Base-by-base conservation (phyloP, 2,797 vertebrate species). In the Ceryle rudis region DNA sequence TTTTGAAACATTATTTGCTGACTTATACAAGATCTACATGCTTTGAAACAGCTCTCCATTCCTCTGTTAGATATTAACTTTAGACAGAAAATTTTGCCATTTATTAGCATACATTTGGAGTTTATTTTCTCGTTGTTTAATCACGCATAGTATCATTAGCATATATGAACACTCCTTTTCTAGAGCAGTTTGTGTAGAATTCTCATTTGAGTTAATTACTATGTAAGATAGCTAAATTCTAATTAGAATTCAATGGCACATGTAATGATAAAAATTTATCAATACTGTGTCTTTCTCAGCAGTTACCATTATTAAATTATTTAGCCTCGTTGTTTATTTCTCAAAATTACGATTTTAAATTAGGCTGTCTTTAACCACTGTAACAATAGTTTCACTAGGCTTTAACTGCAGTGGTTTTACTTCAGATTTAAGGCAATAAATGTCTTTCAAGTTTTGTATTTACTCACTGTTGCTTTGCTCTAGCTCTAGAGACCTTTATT, bases 231-330 rank as follows among this genome's bases (percentile, higher is more conserved):
- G 88, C 93, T 92, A 92, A 95, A 96, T 82, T 95, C 91, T 95
- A 97, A 97, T 97, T 97, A 97, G 97, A 96, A 97, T 97, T 96
- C 94, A 96, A 87, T 85, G 90, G 93, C 90, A 97, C 90, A 92
- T 90, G 81, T 94, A 95, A 93, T 95, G 95, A 96, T 96, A 97
- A 96, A 94, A 89, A 95, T 85, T 95, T 95, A 95, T 96, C 94
- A 96, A 93, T 95, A 92, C 18, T 61, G 29, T 67, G 83, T 81
- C 93, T 93, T 93, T 92, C 84, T 93, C 92, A 90, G 88, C 86
- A 71, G 91, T 75, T 95, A 91, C 46, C 91, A 84, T 90, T 81
- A 96, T 95, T 93, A 91, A 92, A 95, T 94, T 92, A 86, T 84
- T 90, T 51, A 42, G 33, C 49, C 80, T 94, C 78, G 42, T 71